phyloP scores from a whole-genome alignment of 2,797 vertebrate genomes.

The Otolemur crassicaudatus region DNA sequence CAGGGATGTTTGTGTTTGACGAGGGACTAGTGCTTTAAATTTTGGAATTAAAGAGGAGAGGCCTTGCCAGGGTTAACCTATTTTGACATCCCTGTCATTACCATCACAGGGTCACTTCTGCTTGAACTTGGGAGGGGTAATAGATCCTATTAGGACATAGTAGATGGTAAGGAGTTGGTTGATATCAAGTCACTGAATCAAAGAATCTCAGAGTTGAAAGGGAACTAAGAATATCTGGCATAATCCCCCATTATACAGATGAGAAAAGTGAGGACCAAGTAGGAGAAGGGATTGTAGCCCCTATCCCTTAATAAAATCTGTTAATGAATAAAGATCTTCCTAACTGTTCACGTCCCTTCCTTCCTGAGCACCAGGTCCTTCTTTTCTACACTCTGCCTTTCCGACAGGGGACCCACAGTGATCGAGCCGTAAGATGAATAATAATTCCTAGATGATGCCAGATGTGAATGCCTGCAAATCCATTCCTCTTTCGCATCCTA shows the following conservation, averaged over 20 bases:
- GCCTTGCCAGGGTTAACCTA: background rate
- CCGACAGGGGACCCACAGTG: background rate
- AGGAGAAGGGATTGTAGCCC: background rate
- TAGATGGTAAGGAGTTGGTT: background rate
- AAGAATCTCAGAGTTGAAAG: background rate
- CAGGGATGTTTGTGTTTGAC: background rate
- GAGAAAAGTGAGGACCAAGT: background rate
- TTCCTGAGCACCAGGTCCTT: background rate
- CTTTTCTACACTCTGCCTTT: background rate
- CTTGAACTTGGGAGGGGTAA: background rate
- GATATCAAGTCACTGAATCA: background rate
- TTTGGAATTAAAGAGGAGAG: background rate
- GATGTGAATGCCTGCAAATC: background rate
- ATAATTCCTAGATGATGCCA: background rate
- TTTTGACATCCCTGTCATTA: background rate
- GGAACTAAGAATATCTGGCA: background rate
- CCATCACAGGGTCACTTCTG: background rate
- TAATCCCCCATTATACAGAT: background rate
- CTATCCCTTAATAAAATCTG: background rate
- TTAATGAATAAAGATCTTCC: background rate
- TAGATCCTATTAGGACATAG: background rate
- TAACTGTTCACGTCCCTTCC: background rate
- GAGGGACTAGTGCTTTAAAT: background rate
- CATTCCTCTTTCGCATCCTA: background rate
- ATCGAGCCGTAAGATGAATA: background rate